phyloP scores from a whole-genome alignment of 2,888 invertebrate species.

The Hesperia comma region DNA sequence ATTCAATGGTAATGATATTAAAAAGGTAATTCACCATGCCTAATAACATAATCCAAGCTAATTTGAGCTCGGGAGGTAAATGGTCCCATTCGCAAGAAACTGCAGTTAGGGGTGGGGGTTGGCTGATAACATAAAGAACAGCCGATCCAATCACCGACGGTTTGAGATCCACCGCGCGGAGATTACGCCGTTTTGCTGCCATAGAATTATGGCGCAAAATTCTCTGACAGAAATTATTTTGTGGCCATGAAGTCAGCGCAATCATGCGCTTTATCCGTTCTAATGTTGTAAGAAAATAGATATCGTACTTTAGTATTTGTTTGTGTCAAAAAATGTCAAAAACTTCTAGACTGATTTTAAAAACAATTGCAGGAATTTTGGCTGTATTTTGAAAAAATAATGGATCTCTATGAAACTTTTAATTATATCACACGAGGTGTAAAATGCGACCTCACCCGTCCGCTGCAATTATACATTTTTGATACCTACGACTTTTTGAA shows the following conservation, averaged over 20 bases:
- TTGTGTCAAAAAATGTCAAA: no score
- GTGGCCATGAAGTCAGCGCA: slow-evolving; percentile 47
- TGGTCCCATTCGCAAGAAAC: slow-evolving; percentile 23
- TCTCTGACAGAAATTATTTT: slow-evolving; percentile 62
- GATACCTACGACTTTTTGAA: no score
- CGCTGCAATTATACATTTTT: no score
- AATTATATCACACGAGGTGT: no score
- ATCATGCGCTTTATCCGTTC: background rate
- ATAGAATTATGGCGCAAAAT: slow-evolving; percentile 67
- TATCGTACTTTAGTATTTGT: no score
- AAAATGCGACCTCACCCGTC: no score
- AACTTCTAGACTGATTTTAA: no score
- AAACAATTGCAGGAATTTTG: no score
- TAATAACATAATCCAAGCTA: slow-evolving; percentile 19
- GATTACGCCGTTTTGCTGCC: slow-evolving; percentile 55
- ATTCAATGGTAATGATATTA: slow-evolving; percentile 6
- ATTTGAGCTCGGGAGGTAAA: slow-evolving; percentile 21
- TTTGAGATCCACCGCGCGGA: slow-evolving; percentile 64
- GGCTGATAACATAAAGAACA: slow-evolving; percentile 35
- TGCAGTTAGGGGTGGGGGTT: slow-evolving; percentile 18
- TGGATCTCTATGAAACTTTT: no score
- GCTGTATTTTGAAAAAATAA: no score
- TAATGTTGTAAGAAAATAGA: no score
- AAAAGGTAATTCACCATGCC: slow-evolving; percentile 8
- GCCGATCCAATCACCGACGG: slow-evolving; percentile 68